These are phyloP conservation scores for Loxodonta africana DNA, from an alignment of 2,113 vertebrate genomes.

Conservation along the genomic window DNA sequence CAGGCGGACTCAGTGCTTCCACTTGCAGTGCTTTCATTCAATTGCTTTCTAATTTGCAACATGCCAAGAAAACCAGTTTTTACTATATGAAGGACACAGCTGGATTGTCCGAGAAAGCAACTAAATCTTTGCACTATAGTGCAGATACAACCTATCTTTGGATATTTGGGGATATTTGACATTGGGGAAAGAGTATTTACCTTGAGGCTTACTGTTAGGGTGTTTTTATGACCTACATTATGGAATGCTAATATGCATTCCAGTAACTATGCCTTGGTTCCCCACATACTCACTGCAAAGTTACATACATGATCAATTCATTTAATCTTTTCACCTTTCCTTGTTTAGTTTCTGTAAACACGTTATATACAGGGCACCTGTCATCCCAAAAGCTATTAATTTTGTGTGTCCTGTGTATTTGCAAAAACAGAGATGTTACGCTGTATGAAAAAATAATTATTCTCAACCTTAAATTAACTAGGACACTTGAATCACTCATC, in stretches of 20 bases:
- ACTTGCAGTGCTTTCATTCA: neutral
- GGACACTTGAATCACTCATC: neutral
- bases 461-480: neutral
- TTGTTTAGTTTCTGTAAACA: neutral
- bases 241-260: neutral
- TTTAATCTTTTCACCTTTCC: neutral
- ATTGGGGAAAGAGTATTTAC: neutral
- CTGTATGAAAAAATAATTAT: neutral
- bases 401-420: neutral
- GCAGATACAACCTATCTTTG: neutral
- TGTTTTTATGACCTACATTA: neutral
- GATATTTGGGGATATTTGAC: neutral
- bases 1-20: neutral
- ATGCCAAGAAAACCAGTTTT: neutral
- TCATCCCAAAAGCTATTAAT: neutral
- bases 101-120: neutral
- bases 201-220: neutral
- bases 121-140: neutral
- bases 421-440: neutral
- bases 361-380: neutral
- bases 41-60: conserved; percentile 46
- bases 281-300: neutral
- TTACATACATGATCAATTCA: neutral
- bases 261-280: neutral
- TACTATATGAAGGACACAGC: neutral